Base-by-base conservation (phyloP, 2,797 vertebrate genomes). In the Propithecus deckenii region DNA sequence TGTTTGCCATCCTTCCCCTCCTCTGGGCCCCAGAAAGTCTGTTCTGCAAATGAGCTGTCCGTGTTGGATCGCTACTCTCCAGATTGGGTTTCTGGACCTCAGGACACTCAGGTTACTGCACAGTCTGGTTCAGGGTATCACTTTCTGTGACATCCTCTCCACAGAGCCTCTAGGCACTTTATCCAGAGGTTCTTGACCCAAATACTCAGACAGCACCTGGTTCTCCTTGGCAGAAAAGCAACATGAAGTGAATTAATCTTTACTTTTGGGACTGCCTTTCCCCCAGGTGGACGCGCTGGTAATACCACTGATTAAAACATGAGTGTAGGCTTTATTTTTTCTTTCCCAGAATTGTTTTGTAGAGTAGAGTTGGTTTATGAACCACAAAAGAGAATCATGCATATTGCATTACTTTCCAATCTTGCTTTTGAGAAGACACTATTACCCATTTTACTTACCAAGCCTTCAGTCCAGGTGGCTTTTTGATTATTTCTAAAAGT, bases 51-150 rank as follows among this genome's bases (percentile, higher is more conserved):
- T 0, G 18, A 95, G 55, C 78, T 46, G 18, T 65, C 52, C 0
- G 3, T 67, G 75, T 97, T 93, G 80, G 52, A 81, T 93, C 5
- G 9, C 80, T 89, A 4, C 46, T 93, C 50, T 79, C 67, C 43
- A 75, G 93, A 78, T 97, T 80, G 81, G 74, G 38, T 98, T 97
- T 97, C 97, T n/a, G 88, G 94, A 90, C 63, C 35, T 95, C 65
- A 28, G 0, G n/a, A 32, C 28, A 57, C 97, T 98, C 96, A 63
- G 89, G 95, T 98, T 97, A 92, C 97, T 71, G 18, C 86, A n/a
- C 11, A 10, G 87, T 96, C 84, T 96, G 89, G 91, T 69, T 92
- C 91, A 74, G 78, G 80, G 43, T 97, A 94, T 97, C 95, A 11
- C 41, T 96, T 97, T 97, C 97, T 91, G 76, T 86, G 91, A 90